Evolutionary conservation across 2,888 invertebrate species (phyloP), one percentile per base, ranked within the genome.

Genomic region (Iselma pallidipennis): DNA sequence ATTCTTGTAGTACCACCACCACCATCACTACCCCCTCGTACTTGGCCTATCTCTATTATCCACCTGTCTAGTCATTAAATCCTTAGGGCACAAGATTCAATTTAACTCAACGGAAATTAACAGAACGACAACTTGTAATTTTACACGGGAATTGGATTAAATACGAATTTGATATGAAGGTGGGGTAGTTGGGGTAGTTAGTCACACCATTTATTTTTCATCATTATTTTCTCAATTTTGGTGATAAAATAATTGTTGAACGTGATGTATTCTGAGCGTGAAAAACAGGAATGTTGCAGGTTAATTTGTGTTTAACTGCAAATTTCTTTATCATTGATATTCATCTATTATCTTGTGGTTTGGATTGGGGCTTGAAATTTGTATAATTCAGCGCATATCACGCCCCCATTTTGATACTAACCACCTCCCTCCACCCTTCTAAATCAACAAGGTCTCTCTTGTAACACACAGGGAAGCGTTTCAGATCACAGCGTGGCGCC

Each of bases 361-460:
- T n/a, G 58, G 57, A 62, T 62, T 58, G 61, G 57, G 57, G 33
- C 55, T 55, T 49, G 71, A 73, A 74, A 74, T 74, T 69, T 57
- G 69, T 68, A 74, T 76, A 73, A 74, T 71, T 69, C 71, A 57
- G 72, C 71, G 73, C 76, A 72, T 69, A 71, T 67, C 71, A 74
- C 76, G 75, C 76, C 76, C 72, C 61, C 70, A 57, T 52, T 56
- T 28, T n/a, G 29, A 63, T 64, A 57, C 65, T 62, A 37, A 37
- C 33, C 33, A 37, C 45, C 55, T 66, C 67, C 70, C 71, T 63
- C 68, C 69, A 64, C 69, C 65, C 71, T 59, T 63, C 66, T 54
- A 53, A 59, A 68, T 66, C 68, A 67, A 67, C 68, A 63, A 65
- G n/a, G n/a, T n/a, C n/a, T n/a, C n/a, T 59, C 67, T 67, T 71